phyloP scores from a whole-genome alignment of 2,797 vertebrate species.

The Aphelocoma californica region DNA sequence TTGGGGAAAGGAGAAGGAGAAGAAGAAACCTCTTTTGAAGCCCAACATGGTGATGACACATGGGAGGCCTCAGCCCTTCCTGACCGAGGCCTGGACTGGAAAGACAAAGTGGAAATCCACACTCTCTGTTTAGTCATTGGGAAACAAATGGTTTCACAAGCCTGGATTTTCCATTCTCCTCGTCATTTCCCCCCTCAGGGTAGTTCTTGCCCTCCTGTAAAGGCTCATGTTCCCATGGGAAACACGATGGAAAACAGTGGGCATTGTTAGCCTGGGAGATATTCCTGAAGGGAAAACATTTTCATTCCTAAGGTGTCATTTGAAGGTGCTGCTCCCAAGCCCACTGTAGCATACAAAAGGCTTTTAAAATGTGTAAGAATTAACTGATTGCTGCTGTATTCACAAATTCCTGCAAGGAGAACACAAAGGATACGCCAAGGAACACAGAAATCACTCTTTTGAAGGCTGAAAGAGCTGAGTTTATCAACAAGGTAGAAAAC shows the following conservation, averaged over 20 bases:
- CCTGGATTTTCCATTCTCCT: neutral
- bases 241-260: neutral
- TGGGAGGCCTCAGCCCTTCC: neutral
- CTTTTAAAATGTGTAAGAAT: neutral
- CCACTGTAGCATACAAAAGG: neutral
- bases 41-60: rapidly evolving
- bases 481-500: conserved; percentile 4
- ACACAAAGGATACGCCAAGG: neutral
- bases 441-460: neutral
- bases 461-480: neutral
- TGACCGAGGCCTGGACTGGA: neutral
- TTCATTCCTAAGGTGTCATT: neutral
- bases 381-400: neutral
- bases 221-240: neutral
- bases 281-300: neutral
- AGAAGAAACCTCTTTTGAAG: neutral
- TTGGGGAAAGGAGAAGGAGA: neutral
- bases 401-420: neutral
- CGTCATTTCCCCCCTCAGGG: neutral
- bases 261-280: neutral
- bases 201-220: neutral
- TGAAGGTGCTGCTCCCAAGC: neutral
- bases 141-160: neutral
- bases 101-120: neutral
- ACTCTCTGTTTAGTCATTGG: neutral